phyloP scores from a whole-genome alignment of 2,797 vertebrate genomes.

The Coregonus ussuriensis region DNA sequence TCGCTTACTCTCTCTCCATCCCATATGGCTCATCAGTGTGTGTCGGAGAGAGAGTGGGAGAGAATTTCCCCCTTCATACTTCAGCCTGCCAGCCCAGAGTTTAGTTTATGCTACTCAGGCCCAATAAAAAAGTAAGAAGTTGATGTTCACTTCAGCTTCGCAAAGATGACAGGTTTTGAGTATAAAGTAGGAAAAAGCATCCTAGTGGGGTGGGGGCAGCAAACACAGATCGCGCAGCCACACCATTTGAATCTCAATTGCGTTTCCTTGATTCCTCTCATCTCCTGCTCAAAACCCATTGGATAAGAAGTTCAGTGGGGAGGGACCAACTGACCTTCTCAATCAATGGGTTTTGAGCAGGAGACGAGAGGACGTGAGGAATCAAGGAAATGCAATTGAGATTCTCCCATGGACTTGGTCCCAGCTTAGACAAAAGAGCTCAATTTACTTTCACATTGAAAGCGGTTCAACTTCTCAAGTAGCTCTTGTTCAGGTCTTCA shows the following conservation, averaged over 20 bases:
- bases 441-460: slow-evolving; percentile 31
- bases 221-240: no score
- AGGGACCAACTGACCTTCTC: no score
- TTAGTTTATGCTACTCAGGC: slow-evolving; percentile 17
- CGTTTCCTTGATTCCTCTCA: no score
- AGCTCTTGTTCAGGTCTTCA: slow-evolving; percentile 60
- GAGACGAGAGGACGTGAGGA: no score
- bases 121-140: not conserved
- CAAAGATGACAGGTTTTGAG: not conserved
- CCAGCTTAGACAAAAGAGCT: not conserved
- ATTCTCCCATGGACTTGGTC: no score
- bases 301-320: no score
- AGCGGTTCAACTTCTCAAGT: slow-evolving; percentile 44
- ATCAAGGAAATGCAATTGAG: no score
- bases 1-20: slow-evolving; percentile 24
- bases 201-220: not conserved
- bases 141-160: not conserved
- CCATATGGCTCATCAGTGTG: slow-evolving; percentile 39
- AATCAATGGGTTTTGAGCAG: no score
- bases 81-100: slow-evolving; percentile 42
- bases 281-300: no score
- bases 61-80: slow-evolving; percentile 10
- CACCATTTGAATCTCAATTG: no score
- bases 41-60: not conserved
- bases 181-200: not conserved